Evolutionary conservation across 2,888 invertebrate genomes (phyloP).

Genomic region (Dorcus parallelipipedus): DNA sequence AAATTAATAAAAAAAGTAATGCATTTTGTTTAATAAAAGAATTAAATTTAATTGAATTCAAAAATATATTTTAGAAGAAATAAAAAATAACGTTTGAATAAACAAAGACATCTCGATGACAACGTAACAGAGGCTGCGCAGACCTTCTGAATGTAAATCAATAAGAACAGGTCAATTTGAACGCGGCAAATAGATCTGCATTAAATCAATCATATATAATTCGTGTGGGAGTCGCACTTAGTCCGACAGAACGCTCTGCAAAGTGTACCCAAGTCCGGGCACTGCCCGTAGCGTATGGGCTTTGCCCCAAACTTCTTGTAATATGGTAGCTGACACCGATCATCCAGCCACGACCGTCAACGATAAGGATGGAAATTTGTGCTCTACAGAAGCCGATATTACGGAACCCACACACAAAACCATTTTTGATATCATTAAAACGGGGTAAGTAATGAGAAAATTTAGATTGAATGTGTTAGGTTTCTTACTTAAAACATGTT

Average conservation of each 20-base stretch:
- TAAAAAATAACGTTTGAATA: too few relatives aligned
- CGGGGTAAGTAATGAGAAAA: constrained; percentile 59
- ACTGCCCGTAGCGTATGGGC: constrained; percentile 89
- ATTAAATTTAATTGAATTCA: too few relatives aligned
- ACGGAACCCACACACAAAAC: constrained; percentile 56
- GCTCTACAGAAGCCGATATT: constrained; percentile 47
- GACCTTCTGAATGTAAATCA: not conserved
- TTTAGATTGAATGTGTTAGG: too few relatives aligned
- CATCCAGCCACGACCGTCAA: constrained; percentile 49
- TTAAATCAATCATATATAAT: constrained; percentile 6
- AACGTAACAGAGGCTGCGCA: not conserved
- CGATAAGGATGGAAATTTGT: constrained; percentile 51
- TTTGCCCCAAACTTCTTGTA: constrained; percentile 75
- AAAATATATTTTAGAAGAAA: too few relatives aligned
- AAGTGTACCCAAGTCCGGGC: constrained; percentile 81
- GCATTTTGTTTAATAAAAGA: too few relatives aligned
- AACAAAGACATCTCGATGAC: not conserved
- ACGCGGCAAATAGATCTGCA: not conserved
- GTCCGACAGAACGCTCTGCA: constrained; percentile 47
- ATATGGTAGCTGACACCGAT: constrained; percentile 71
- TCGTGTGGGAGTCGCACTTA: constrained; percentile 17
- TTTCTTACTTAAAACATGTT: too few relatives aligned
- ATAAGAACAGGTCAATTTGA: not conserved
- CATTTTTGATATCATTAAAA: constrained; percentile 82
- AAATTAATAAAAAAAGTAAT: too few relatives aligned